A percentile compares a stretch with the other conserved stretches of the same genome.
phyloP scores from a whole-genome alignment of 2,797 vertebrate genomes.

The Tympanoctomys barrerae region DNA sequence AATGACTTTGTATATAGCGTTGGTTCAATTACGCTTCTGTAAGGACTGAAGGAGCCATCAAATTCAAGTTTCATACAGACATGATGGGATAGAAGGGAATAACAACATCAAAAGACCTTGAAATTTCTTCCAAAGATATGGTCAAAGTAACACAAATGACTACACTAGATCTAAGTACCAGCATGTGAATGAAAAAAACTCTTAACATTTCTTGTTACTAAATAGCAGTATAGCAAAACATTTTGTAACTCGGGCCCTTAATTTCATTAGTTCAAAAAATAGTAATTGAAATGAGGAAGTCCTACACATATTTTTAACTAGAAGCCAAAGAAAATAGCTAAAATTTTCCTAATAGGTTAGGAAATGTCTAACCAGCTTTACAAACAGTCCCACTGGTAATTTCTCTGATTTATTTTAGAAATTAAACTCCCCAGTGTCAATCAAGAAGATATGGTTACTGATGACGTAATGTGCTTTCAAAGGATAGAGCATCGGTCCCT shows the following conservation, averaged over 20 bases:
- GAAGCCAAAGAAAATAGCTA: constrained; percentile 59
- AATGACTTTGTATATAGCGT: background rate
- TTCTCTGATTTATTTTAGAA: constrained; percentile 67
- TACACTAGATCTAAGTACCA: constrained; percentile 25
- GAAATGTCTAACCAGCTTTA: constrained; percentile 56
- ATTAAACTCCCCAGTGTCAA: constrained; percentile 70
- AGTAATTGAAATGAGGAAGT: background rate
- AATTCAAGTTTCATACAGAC: constrained; percentile 47
- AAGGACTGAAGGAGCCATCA: constrained; percentile 36
- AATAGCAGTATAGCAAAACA: constrained; percentile 8
- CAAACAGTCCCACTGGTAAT: constrained; percentile 34
- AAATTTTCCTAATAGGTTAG: constrained; percentile 47
- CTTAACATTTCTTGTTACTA: background rate
- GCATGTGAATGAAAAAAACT: background rate
- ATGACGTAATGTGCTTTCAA: constrained; percentile 59
- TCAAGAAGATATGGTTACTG: constrained; percentile 29
- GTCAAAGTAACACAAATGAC: constrained; percentile 26
- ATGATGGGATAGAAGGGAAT: constrained; percentile 31
- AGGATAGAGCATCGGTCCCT: constrained; percentile 13
- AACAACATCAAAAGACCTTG: constrained; percentile 36
- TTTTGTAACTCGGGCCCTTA: constrained; percentile 32
- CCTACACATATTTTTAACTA: constrained; percentile 54
- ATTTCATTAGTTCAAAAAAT: constrained; percentile 57
- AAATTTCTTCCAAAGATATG: constrained; percentile 34
- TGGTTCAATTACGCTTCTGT: constrained; percentile 22